Evolutionary conservation across 2,113 vertebrate species (phyloP), one percentile per base, ranked within the genome.

Genomic region (Struthidea cinerea): DNA sequence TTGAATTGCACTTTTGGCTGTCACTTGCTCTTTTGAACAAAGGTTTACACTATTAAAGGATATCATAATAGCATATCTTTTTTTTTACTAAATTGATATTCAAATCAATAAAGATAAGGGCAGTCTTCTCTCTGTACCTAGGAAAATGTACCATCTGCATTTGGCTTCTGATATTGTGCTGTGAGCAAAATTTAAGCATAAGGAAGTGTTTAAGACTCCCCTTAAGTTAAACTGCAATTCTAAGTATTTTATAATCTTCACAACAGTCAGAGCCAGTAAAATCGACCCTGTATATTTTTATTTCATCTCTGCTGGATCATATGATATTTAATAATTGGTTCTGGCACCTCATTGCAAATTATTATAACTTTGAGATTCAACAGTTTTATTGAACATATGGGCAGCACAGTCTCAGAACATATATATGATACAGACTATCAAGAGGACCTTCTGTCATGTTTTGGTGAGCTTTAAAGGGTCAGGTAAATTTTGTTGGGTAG

Each of bases 251-350:
- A 94, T 97, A 97, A 95, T 97, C 92, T 93, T 97, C 96, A 74
- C 96, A 97, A 96, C 92, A 98, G 91, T 95, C 96, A 97, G 97
- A 98, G 97, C 98, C 98, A 98, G 97, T 98, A 98, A 98, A 98
- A 97, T 97, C 97, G 97, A 98, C 98, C 98, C 97, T 98, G 98
- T 98, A 98, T 98, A 98, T 98, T 98, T 98, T 98, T 98, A 98
- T 97, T 98, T 98, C 98, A 98, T 98, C 98, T 98, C 97, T 98
- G 98, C 97, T 98, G 98, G 98, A 98, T 98, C 97, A 97, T 98
- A 98, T 97, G 98, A 98, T 98, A 98, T 98, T 98, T 98, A 98
- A 98, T 98, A 98, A 98, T 98, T 98, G 98, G 97, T 98, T 98
- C 98, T 98, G 98, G 98, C 98, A 98, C 98, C 98, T 98, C 89